phyloP scores from a whole-genome alignment of 2,888 invertebrate genomes.

The Temnothorax ravouxi region DNA sequence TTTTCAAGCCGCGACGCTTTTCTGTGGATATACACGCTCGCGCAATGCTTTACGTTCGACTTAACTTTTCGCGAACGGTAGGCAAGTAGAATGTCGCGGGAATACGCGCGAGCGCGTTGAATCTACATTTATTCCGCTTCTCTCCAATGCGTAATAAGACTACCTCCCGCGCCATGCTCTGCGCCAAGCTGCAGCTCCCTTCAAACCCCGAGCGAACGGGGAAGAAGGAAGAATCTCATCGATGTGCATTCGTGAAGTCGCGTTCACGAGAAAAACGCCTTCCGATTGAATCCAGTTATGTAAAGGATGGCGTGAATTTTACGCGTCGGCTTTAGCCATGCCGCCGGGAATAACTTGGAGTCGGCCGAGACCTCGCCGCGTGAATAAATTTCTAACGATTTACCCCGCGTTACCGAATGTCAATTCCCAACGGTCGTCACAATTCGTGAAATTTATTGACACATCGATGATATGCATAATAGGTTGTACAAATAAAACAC shows the following conservation, averaged over 20 bases:
- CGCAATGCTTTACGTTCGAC: slow-evolving; percentile 42
- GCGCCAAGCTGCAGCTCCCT: neutral
- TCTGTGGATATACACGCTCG: slow-evolving; percentile 34
- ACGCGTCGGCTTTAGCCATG: slow-evolving; percentile 65
- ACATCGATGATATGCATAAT: slow-evolving; percentile 22
- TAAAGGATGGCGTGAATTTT: slow-evolving; percentile 76
- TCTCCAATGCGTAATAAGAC: slow-evolving; percentile 65
- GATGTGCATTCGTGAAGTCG: slow-evolving; percentile 68
- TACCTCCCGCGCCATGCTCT: neutral
- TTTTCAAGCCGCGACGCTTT: slow-evolving; percentile 39
- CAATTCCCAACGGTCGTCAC: slow-evolving; percentile 42
- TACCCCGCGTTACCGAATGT: slow-evolving; percentile 26
- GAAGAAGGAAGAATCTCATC: slow-evolving; percentile 66
- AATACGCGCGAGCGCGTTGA: slow-evolving; percentile 58
- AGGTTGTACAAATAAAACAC: slow-evolving; percentile 17
- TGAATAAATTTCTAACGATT: slow-evolving; percentile 72
- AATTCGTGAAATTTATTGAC: slow-evolving; percentile 49
- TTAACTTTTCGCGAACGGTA: slow-evolving; percentile 47
- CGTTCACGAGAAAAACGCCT: slow-evolving; percentile 73
- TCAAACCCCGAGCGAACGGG: slow-evolving; percentile 18
- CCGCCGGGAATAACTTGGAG: slow-evolving; percentile 62
- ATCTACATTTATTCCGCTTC: slow-evolving; percentile 58
- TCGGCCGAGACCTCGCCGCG: slow-evolving; percentile 55
- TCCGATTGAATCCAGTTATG: slow-evolving; percentile 80
- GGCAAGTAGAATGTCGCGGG: slow-evolving; percentile 49